Percentiles rank a stretch among this genome's conserved stretches.
Evolutionary conservation across 2,113 vertebrate genomes (phyloP).

Genomic region (Actenoides lindsayi): DNA sequence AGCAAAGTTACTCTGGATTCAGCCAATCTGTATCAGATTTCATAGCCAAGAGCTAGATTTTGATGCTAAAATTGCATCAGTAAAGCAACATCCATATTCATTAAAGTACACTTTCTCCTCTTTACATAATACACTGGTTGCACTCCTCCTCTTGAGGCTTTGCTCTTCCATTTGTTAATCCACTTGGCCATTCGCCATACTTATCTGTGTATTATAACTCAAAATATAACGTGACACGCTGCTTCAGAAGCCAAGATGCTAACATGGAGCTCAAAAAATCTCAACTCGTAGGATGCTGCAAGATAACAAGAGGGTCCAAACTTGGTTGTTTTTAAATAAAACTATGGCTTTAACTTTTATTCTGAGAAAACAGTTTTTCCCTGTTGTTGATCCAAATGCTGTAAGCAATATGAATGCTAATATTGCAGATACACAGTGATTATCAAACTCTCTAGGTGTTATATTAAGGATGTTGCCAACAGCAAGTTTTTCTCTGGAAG

Average conservation of each 20-base stretch:
- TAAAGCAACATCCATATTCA: neutral
- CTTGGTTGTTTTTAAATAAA: conserved; percentile 58
- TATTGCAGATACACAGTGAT: conserved; percentile 10
- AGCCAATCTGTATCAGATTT: neutral
- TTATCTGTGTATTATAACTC: neutral
- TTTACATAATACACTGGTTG: neutral
- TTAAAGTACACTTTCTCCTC: neutral
- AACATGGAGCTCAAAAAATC: neutral
- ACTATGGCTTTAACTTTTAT: conserved; percentile 50
- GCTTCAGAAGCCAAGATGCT: neutral
- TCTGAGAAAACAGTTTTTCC: neutral
- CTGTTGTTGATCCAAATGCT: conserved; percentile 35
- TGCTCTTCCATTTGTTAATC: neutral
- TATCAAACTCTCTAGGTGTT: conserved; percentile 33
- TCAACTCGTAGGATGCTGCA: neutral
- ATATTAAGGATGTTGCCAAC: conserved; percentile 28
- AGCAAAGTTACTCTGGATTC: neutral
- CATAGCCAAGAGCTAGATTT: neutral
- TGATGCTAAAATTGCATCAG: neutral
- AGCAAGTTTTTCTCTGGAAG: conserved; percentile 63
- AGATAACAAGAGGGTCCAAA: neutral
- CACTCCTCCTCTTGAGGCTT: neutral
- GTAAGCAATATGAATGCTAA: conserved; percentile 24
- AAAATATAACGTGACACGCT: neutral
- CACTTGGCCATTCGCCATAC: neutral